Evolutionary conservation across 2,113 vertebrate species (phyloP).

Genomic region (Poeciliopsis retropinna): DNA sequence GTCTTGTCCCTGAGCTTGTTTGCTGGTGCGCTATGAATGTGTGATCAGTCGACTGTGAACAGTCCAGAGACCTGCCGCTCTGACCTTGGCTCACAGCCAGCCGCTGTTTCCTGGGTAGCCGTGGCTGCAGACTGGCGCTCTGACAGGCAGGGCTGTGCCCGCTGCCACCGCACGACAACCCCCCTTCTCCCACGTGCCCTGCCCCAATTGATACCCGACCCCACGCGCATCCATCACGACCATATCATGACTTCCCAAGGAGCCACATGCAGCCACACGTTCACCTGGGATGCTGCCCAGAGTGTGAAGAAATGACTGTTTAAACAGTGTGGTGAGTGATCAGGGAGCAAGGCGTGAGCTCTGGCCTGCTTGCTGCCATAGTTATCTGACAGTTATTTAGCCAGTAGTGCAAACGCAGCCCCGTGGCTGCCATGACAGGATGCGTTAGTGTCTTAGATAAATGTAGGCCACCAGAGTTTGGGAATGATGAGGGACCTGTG

Average conservation of each 20-base stretch:
- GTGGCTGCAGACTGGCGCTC: slow-evolving; percentile 74
- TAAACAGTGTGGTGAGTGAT: slow-evolving; percentile 63
- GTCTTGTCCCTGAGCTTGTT: slow-evolving; percentile 70
- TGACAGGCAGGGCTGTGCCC: slow-evolving; percentile 79
- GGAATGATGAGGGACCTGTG: slow-evolving; percentile 83
- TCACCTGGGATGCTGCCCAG: slow-evolving; percentile 75
- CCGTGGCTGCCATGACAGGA: slow-evolving; percentile 78
- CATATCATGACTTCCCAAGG: slow-evolving; percentile 76
- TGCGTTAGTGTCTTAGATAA: slow-evolving; percentile 77
- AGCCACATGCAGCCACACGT: slow-evolving; percentile 74
- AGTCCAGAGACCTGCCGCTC: slow-evolving; percentile 66
- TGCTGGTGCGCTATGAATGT: slow-evolving; percentile 63
- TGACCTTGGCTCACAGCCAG: slow-evolving; percentile 85
- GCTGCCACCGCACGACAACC: slow-evolving; percentile 71
- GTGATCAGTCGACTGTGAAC: slow-evolving; percentile 80
- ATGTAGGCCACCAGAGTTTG: slow-evolving; percentile 74
- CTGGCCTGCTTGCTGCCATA: slow-evolving; percentile 74
- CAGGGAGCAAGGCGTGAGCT: slow-evolving; percentile 52
- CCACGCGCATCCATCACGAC: slow-evolving; percentile 76
- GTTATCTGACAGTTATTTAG: slow-evolving; percentile 79
- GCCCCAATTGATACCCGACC: slow-evolving; percentile 72
- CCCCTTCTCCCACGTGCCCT: slow-evolving; percentile 66
- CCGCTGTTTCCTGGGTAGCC: slow-evolving; percentile 77
- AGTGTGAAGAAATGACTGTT: slow-evolving; percentile 62
- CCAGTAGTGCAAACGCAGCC: slow-evolving; percentile 70